Evolutionary conservation across 2,113 vertebrate species (phyloP).

Genomic region (Ptychochromis oligacanthus): DNA sequence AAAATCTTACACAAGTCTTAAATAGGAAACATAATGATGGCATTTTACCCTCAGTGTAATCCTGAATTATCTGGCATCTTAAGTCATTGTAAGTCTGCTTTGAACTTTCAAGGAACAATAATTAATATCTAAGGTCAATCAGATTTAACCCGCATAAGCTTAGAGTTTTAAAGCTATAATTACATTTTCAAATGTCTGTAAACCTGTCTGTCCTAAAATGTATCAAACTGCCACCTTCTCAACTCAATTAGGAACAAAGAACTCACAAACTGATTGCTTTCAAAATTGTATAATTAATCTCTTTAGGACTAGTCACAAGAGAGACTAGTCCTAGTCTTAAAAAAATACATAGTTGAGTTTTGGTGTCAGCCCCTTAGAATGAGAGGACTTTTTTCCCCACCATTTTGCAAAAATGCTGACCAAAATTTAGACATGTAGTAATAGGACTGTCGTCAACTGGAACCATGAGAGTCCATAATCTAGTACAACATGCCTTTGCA

Average conservation of each 20-base stretch:
- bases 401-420: neutral
- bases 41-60: constrained; percentile 44
- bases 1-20: neutral
- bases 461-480: neutral
- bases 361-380: neutral
- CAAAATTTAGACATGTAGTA: neutral
- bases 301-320: neutral
- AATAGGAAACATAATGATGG: constrained; percentile 25
- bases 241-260: neutral
- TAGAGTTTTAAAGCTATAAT: constrained; percentile 30
- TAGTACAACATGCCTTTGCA: neutral
- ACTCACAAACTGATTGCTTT: neutral
- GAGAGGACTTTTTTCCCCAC: neutral
- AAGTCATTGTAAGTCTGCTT: constrained; percentile 22
- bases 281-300: constrained; percentile 7
- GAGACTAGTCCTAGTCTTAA: too few relatives aligned
- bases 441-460: neutral
- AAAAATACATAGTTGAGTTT: neutral
- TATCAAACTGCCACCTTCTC: constrained; percentile 3
- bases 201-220: constrained; percentile 9
- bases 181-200: constrained; percentile 13
- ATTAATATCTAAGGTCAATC: constrained; percentile 46
- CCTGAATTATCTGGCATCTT: constrained; percentile 33
- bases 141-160: constrained; percentile 24
- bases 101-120: constrained; percentile 33